Base-by-base conservation (phyloP, 2,888 invertebrate genomes). In the Timema cristinae region DNA sequence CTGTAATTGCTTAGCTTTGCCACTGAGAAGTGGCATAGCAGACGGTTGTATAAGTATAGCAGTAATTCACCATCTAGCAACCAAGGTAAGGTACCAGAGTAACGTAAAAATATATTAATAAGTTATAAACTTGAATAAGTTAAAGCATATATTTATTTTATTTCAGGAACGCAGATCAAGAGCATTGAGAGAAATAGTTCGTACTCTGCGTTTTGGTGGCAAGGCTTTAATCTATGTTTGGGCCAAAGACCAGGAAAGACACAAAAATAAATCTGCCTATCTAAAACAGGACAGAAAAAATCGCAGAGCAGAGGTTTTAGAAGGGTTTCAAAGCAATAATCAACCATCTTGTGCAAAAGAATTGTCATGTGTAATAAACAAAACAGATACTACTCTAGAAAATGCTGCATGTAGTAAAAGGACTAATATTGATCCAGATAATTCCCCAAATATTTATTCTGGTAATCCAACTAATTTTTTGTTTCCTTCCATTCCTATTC, bases 31-130 rank as follows among this genome's bases (percentile, higher is more conserved):
- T 75, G 82, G 80, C 48, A 84, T 85, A 73, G 89, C 92, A 0
- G 98, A 99, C 83, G 92, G 90, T 2, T 88, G 89, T 71, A 90
- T 99, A 59, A 95, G 96, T 81, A 95, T 99, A 77, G 99, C 99
- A 2, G 99, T 99, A 0, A 89, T 98, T 77, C 98, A 99, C 82
- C 98, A 99, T 83, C 87, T 99, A 75, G 91, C 95, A 13, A 96
- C 91, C 32, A 82, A 86, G 82, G 91, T 90, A 78, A 79, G 80
- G 32, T 32, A 32, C 4, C 32, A 32, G 32, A 32, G 32, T 32
- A 32, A 32, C 4, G 32, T 32, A 32, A 32, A 32, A 32, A 32
- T 32, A 32, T 32, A 1, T 32, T 32, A 32, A 32, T 32, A 32
- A 32, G 32, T 32, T 32, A 2, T 32, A 32, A 32, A 32, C 32